Evolutionary conservation across 2,113 vertebrate species (phyloP).

Genomic region (Mola mola): DNA sequence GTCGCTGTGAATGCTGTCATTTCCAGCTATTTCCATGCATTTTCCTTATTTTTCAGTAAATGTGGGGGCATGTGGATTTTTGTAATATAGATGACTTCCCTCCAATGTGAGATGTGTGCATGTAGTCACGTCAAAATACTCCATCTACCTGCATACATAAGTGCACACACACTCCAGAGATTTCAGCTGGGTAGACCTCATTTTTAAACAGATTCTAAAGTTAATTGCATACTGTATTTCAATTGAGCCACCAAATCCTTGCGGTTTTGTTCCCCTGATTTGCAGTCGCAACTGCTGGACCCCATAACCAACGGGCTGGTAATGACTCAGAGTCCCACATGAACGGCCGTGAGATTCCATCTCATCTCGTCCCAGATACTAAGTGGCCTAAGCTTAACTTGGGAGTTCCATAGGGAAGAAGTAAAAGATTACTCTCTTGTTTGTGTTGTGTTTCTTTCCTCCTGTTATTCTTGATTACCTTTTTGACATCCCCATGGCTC

Average conservation of each 20-base stretch:
- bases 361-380: slow-evolving; percentile 51
- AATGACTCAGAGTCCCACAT: slow-evolving; percentile 65
- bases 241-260: slow-evolving; percentile 58
- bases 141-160: slow-evolving; percentile 46
- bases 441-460: slow-evolving; percentile 39
- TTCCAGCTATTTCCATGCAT: background rate
- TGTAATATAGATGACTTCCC: slow-evolving; percentile 1
- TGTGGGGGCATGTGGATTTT: background rate
- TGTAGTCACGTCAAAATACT: slow-evolving; percentile 6
- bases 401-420: slow-evolving; percentile 33
- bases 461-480: slow-evolving; percentile 51
- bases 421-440: slow-evolving; percentile 48
- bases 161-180: slow-evolving; percentile 52
- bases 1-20: no score
- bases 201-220: slow-evolving; percentile 79
- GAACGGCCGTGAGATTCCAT: slow-evolving; percentile 33
- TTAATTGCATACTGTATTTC: slow-evolving; percentile 75
- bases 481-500: slow-evolving; percentile 8
- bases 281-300: slow-evolving; percentile 46
- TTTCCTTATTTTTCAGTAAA: slow-evolving; percentile 10
- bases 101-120: slow-evolving; percentile 4
- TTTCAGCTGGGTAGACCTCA: slow-evolving; percentile 65
- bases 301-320: slow-evolving; percentile 53
- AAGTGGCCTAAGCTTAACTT: slow-evolving; percentile 33
- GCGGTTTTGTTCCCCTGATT: slow-evolving; percentile 60